phyloP scores from a whole-genome alignment of 2,888 invertebrate species.

The Drosophila nigricruria region DNA sequence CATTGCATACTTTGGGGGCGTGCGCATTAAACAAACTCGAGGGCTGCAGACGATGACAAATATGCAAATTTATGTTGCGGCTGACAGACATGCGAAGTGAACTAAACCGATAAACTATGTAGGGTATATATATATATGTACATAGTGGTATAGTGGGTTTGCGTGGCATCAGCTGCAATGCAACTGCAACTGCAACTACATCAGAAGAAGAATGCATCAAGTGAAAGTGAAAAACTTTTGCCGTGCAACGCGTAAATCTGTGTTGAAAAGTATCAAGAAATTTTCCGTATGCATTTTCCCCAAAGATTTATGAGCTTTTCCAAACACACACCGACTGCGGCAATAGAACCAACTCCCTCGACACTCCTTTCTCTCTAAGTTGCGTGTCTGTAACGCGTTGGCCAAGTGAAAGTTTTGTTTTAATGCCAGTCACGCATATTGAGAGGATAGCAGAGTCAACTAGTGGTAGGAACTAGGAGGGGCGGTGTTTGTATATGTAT shows the following conservation, averaged over 20 bases:
- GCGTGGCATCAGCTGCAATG: slow-evolving; percentile 1
- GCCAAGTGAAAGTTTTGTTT: slow-evolving; percentile 52
- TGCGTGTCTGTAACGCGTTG: slow-evolving; percentile 41
- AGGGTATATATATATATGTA: not conserved
- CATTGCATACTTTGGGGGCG: slow-evolving; percentile 60
- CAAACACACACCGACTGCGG: slow-evolving; percentile 20
- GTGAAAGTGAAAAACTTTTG: slow-evolving; percentile 77
- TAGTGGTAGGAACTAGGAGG: not conserved
- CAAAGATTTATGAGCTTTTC: slow-evolving; percentile 65
- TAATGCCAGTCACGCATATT: slow-evolving; percentile 53
- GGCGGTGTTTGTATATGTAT: not conserved
- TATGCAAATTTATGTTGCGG: slow-evolving; percentile 76
- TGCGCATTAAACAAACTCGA: slow-evolving; percentile 22
- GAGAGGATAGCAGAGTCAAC: slow-evolving; percentile 8
- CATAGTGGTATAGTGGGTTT: not conserved
- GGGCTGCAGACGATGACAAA: slow-evolving; percentile 68
- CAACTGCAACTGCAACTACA: slow-evolving; percentile 16
- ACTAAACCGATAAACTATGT: slow-evolving; percentile 41
- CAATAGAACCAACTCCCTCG: not conserved
- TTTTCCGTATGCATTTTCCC: slow-evolving; percentile 62
- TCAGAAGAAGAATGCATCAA: slow-evolving; percentile 59
- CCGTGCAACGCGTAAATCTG: slow-evolving; percentile 70
- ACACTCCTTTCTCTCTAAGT: slow-evolving; percentile 1
- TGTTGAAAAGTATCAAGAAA: slow-evolving; percentile 57
- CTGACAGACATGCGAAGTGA: slow-evolving; percentile 61